Base-by-base conservation (phyloP, 2,888 invertebrate species). In the Oligia fasciuncula region DNA sequence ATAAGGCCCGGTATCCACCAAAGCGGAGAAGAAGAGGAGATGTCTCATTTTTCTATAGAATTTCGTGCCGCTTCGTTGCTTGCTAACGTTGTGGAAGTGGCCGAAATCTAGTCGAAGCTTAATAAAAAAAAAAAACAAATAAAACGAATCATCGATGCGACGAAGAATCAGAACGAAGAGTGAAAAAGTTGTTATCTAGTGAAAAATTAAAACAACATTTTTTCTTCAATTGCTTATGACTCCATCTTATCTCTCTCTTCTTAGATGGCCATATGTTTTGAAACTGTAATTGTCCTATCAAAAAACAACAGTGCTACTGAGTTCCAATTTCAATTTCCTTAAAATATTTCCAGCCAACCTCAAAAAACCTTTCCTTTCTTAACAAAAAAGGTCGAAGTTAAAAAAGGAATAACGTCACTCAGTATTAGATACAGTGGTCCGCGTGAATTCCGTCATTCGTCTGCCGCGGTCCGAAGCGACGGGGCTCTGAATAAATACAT, bases 401-500 rank as follows among this genome's bases (percentile, higher is more conserved):
- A 80, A 79, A 86, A 79, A 63, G 49, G 57, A 54, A 73, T 65
- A 69, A 79, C 73, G 83, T 81, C 83, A 79, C 68, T 88, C 80
- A 67, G 54, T 62, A 67, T 76, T 79, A 83, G 66, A 73, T 71
- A 70, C 73, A 85, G 71, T 67, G 76, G 78, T 74, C 62, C 67
- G 80, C 76, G 67, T 63, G 77, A 85, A 78, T 76, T 83, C 79
- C 75, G 77, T 79, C 77, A 79, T 73, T 60, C 77, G 67, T 74
- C 79, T 62, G 76, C 67, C 43, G 66, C 70, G 71, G 85, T 83
- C 85, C 83, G 84, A 82, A 76, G 68, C 78, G 83, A 79, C 81
- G 74, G 83, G 43, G 49, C 80, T 82, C 85, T 90, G 91, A 92
- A 93, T 93, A 93, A 91, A 92, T 93, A 92, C 89, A 85, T 89